phyloP scores from a whole-genome alignment of 2,797 vertebrate species.

The Microctenopoma stevenorrisi region DNA sequence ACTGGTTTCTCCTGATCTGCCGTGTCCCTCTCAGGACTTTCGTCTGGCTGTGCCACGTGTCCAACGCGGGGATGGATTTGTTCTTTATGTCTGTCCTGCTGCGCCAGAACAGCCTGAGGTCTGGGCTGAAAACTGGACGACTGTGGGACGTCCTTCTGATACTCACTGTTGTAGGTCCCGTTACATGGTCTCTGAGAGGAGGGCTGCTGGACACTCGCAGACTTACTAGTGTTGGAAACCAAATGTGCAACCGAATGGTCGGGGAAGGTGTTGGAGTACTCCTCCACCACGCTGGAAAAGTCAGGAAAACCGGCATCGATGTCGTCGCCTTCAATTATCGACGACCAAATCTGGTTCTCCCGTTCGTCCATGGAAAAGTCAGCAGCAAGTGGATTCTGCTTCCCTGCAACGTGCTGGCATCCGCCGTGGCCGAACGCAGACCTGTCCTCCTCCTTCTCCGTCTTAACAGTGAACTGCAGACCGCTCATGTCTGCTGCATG shows the following conservation, averaged over 20 bases:
- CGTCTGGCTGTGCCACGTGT: slow-evolving; percentile 18
- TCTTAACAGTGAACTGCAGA: slow-evolving; percentile 74
- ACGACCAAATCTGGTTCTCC: slow-evolving; percentile 77
- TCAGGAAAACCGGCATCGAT: slow-evolving; percentile 75
- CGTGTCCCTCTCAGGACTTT: slow-evolving; percentile 29
- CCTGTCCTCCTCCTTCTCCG: slow-evolving; percentile 72
- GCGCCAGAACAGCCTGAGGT: slow-evolving; percentile 22
- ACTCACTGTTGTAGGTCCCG: slow-evolving; percentile 61
- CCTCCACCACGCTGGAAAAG: slow-evolving; percentile 79
- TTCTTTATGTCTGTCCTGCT: slow-evolving; percentile 62
- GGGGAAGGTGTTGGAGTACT: slow-evolving; percentile 67
- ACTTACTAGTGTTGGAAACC: slow-evolving; percentile 37
- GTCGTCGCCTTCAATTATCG: slow-evolving; percentile 75
- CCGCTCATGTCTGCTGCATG: slow-evolving; percentile 42
- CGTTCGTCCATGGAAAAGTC: slow-evolving; percentile 75
- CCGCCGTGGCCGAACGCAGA: slow-evolving; percentile 55
- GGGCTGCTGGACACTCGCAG: slow-evolving; percentile 19
- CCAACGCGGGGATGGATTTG: slow-evolving; percentile 30
- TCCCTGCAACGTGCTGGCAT: slow-evolving; percentile 67
- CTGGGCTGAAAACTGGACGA: slow-evolving; percentile 62
- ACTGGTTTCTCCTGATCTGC: slow-evolving; percentile 2
- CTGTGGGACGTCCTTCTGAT: slow-evolving; percentile 60
- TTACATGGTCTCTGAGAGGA: slow-evolving; percentile 68
- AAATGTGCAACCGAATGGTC: slow-evolving; percentile 56
- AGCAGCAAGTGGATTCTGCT: slow-evolving; percentile 45